Base-by-base conservation (phyloP, 2,888 invertebrate genomes). In the Itoplectis maculator region DNA sequence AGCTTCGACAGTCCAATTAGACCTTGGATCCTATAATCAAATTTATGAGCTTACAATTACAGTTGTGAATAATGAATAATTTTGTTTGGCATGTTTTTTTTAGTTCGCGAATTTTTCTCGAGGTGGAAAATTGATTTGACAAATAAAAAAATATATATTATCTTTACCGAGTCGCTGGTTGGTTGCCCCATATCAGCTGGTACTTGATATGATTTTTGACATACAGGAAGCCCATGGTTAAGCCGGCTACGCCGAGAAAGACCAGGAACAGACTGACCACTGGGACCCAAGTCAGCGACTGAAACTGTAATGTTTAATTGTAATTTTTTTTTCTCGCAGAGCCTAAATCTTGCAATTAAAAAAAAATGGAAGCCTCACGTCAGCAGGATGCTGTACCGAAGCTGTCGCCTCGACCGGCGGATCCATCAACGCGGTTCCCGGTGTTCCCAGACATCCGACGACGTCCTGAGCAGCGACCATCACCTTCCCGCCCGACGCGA, bases 391-490 rank as follows among this genome's bases (percentile, higher is more conserved):
- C 23, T 72, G 51, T 7, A 70, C 15, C 8, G 78, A 68, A 40
- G 66, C 5, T 51, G 73, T 69, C 13, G 29, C 40, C 59, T 65
- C 68, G 13, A 68, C 29, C n/a, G 61, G 54, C 59, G 23, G 47
- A 47, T 79, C 51, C 49, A 86, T 56, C 35, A 81, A 66, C 54
- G 85, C 82, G 56, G 74, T 81, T 51, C 89, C 89, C 65, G 87
- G 87, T 51, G 59, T 82, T 15, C 90, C 90, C 1, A 78, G 70
- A 65, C 92, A 92, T 15, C 87, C 88, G 23, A 82, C 70, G 7
- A 66, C 15, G 80, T 92, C 88, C 40, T 87, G 63, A 11, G 88
- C 88, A 18, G 74, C 76, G 2, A 92, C 88, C 29, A 88, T 87
- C 59, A 92, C 84, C 82, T 89, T 88, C 0, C 87, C 88, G 23